Base-by-base conservation (phyloP, 2,113 vertebrate genomes). In the Pavo muticus region DNA sequence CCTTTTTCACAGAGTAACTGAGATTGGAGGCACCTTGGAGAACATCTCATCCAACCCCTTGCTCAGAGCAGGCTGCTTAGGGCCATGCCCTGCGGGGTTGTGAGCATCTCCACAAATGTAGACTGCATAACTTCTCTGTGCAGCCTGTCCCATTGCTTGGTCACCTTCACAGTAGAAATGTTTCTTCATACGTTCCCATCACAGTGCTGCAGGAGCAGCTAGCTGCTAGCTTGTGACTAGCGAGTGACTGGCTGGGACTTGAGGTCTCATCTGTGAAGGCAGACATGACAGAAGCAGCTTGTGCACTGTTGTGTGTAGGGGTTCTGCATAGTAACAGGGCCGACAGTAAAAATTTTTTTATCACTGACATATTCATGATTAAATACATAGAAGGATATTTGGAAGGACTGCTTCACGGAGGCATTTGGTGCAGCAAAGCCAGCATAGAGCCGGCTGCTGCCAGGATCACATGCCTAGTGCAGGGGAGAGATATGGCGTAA, bases 361-460 rank as follows among this genome's bases (percentile, higher is more conserved):
- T 87, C 27, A 8, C 35, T 67, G 70, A 65, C 20, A 23, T 68
- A 81, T 63, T 64, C 16, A 2, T 87, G 77, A 85, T 87, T 83
- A 73, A 94, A 97, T 87, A 87, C 59, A 64, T 89, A 83, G 59
- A 83, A 89, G 87, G 87, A 84, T 60, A 68, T 91, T 70, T 84
- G 71, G 76, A 94, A 88, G 16, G 61, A 21, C 64, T 86, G 35
- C 32, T 95, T 50, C 91, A 48, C 32, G 23, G 69, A 71, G 32
- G 47, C 65, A 19, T 88, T 52, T 91, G 93, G 86, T 1, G 0
- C 60, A 75, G 84, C 44, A 84, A 73, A 84, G 72, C n/a, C 64
- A 89, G 60, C 19, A 47, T 29, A 24, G 70, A 93, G 80, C 44
- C 69, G 69, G 72, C 76, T 72, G 18, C 60, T 70, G 73, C 65